Conservation (phyloP, 1,140 invertebrate species). For the Calosoma granatense region DNA sequence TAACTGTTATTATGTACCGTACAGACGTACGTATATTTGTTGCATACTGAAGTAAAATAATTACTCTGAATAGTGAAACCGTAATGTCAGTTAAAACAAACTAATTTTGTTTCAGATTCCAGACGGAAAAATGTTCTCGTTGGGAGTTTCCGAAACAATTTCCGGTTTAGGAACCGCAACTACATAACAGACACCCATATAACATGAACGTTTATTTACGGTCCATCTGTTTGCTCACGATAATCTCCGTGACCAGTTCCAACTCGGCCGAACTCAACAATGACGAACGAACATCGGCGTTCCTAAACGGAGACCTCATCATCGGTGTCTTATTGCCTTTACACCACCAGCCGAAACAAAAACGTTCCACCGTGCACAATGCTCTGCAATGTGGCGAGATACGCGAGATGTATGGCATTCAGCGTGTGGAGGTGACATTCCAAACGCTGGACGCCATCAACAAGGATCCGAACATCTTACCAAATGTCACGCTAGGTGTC, state of each 20-base stretch:
- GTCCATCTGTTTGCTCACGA: not conserved
- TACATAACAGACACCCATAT: too few species aligned
- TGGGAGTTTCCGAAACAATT: too few species aligned
- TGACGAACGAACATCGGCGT: not conserved
- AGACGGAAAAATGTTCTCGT: too few species aligned
- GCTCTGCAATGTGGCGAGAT: constrained; percentile 44
- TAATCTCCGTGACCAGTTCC: not conserved
- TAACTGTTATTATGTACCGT: too few species aligned
- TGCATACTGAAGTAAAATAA: too few species aligned
- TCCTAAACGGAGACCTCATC: not conserved
- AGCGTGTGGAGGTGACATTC: constrained; percentile 61
- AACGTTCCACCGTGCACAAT: not conserved
- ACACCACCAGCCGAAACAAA: constrained; percentile 1
- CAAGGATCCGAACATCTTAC: constrained; percentile 35
- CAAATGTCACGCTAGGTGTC: constrained; percentile 55
- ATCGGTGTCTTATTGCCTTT: not conserved
- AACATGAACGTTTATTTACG: not conserved
- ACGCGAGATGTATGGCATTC: constrained; percentile 68
- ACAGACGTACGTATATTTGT: too few species aligned
- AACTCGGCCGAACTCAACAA: too few species aligned
- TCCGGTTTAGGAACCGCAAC: too few species aligned
- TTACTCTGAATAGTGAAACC: too few species aligned
- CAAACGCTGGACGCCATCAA: constrained; percentile 44
- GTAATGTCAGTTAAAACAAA: too few species aligned
- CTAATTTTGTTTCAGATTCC: too few species aligned